A percentile compares a stretch with the other conserved stretches of the same genome.
These are phyloP conservation scores for Drosophila ficusphila DNA, from an alignment of 1,140 invertebrate species.

Conservation along the genomic window DNA sequence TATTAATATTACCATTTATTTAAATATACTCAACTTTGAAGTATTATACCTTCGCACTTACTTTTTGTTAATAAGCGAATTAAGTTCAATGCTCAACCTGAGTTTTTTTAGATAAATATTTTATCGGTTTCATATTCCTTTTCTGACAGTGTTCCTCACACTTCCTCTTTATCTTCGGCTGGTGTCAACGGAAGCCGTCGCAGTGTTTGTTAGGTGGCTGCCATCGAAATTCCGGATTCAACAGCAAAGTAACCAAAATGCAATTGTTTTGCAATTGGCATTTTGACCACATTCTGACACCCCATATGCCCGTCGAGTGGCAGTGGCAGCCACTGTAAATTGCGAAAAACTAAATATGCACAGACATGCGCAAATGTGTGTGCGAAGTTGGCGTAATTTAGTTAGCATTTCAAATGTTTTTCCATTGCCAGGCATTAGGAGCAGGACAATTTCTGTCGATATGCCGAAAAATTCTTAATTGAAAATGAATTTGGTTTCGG, in stretches of 20 bases:
- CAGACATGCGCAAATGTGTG: constrained; percentile 28
- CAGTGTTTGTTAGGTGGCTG: constrained; percentile 77
- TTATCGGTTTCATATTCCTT: too few species aligned
- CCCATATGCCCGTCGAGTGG: constrained; percentile 35
- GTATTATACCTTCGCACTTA: not conserved
- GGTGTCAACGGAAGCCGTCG: constrained; percentile 71
- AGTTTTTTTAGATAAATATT: too few species aligned
- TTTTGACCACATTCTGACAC: constrained; percentile 83
- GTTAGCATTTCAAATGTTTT: constrained; percentile 73
- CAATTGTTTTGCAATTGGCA: constrained; percentile 83
- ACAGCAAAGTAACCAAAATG: constrained; percentile 83
- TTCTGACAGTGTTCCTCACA: constrained; percentile 4
- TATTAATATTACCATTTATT: not conserved
- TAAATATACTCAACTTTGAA: too few species aligned
- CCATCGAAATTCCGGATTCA: constrained; percentile 82
- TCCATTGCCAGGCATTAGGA: constrained; percentile 47
- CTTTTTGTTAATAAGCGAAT: too few species aligned
- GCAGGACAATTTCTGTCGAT: constrained; percentile 64
- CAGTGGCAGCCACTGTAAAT: constrained; percentile 68
- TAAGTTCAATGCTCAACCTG: too few species aligned
- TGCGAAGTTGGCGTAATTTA: constrained; percentile 65
- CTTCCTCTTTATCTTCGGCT: constrained; percentile 2
- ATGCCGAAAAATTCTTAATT: constrained; percentile 79
- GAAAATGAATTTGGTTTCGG: constrained; percentile 79
- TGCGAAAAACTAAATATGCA: constrained; percentile 68